A percentile compares a stretch with the other conserved stretches of the same genome.
These are phyloP conservation scores for Anagrus nilaparvatae DNA, from an alignment of 1,140 invertebrate species.

Conservation along the genomic window DNA sequence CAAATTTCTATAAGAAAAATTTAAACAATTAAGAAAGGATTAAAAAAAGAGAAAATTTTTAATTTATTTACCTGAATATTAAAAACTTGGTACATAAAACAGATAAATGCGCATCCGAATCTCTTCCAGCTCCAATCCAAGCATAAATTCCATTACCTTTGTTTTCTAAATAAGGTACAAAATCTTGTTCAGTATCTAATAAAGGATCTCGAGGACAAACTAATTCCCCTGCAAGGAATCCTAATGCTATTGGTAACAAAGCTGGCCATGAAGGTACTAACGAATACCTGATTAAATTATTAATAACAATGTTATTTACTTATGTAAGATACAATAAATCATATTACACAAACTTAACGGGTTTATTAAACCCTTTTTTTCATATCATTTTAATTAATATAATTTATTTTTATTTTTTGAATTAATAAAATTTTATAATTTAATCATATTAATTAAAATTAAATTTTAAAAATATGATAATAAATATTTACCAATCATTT, in stretches of 20 bases:
- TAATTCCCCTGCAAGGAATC: conserved; percentile 80
- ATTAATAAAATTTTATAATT: no score
- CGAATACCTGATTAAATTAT: conserved; percentile 26
- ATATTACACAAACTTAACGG: background rate
- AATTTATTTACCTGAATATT: conserved; percentile 27
- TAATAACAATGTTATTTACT: background rate
- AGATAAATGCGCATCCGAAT: conserved; percentile 70
- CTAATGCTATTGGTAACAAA: conserved; percentile 68
- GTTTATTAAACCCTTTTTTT: no score
- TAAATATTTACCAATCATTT: conserved; percentile 63
- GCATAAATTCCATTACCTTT: conserved; percentile 66
- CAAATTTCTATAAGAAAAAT: conserved; percentile 26
- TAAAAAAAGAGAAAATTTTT: background rate
- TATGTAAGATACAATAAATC: background rate
- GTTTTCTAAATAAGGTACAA: conserved; percentile 88
- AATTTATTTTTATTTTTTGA: no score
- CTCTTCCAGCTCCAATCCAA: conserved; percentile 91
- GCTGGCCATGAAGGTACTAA: conserved; percentile 66
- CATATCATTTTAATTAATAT: no score
- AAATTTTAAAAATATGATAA: background rate
- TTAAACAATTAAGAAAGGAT: background rate
- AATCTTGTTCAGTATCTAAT: conserved; percentile 68
- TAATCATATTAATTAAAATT: no score
- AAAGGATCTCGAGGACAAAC: conserved; percentile 33
- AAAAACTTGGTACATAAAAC: conserved; percentile 51